Evolutionary conservation across 2,113 vertebrate genomes (phyloP).

Genomic region (Heptranchias perlo): DNA sequence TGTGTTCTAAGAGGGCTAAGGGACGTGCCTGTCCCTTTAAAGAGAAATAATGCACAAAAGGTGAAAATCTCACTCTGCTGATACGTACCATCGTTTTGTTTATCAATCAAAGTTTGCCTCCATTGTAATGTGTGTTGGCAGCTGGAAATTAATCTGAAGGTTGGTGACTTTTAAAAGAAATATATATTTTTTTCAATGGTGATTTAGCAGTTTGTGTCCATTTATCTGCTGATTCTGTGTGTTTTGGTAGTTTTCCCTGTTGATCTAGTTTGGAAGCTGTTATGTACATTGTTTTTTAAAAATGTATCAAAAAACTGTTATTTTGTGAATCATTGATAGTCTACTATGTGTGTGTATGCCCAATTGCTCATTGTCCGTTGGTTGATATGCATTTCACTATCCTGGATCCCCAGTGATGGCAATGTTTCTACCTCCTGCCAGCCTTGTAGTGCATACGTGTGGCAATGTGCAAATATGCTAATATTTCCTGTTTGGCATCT

Average conservation of each 20-base stretch:
- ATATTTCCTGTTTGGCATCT: too few species aligned
- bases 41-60: not conserved
- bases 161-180: not conserved
- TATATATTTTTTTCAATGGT: not conserved
- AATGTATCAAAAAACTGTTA: not conserved
- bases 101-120: not conserved
- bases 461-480: too few species aligned
- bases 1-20: not conserved
- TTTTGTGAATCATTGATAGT: too few species aligned
- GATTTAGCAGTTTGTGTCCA: not conserved
- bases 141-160: not conserved
- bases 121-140: not conserved
- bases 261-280: not conserved
- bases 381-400: too few species aligned
- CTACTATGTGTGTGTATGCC: too few species aligned
- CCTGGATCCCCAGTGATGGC: too few species aligned
- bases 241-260: too few species aligned
- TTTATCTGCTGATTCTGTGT: not conserved
- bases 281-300: too few species aligned
- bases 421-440: too few species aligned
- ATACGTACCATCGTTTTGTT: not conserved
- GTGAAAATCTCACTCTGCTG: not conserved
- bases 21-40: not conserved
- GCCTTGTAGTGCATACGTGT: too few species aligned
- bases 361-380: too few species aligned